These are phyloP conservation scores for Cotesia glomerata DNA, from an alignment of 1,140 invertebrate genomes.

Conservation along the genomic window DNA sequence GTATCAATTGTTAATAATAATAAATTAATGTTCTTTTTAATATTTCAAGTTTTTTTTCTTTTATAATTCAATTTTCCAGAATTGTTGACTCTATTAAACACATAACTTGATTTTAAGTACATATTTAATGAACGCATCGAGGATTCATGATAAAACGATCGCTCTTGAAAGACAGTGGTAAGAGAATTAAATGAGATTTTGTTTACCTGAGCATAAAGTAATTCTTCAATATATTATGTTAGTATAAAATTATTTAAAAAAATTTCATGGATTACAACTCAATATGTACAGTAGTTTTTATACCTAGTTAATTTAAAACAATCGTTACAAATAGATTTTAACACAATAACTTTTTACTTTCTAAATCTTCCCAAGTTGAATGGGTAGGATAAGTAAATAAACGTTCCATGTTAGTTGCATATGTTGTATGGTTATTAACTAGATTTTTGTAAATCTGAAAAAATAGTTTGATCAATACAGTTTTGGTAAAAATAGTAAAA, in stretches of 20 bases:
- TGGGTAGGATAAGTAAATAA: slow-evolving; percentile 57
- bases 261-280: not conserved
- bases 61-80: no score
- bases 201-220: no score
- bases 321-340: not conserved
- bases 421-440: slow-evolving; percentile 58
- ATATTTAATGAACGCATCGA: no score
- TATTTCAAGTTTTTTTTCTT: no score
- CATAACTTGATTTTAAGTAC: no score
- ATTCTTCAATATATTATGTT: no score
- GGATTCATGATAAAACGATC: no score
- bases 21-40: no score
- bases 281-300: not conserved
- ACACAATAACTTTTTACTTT: slow-evolving; percentile 49
- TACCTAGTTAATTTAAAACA: not conserved
- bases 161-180: no score
- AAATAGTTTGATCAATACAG: slow-evolving; percentile 8
- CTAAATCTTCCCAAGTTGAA: slow-evolving; percentile 58
- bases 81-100: not conserved
- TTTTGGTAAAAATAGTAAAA: not conserved
- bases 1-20: no score
- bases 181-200: no score
- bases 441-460: slow-evolving; percentile 57
- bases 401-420: slow-evolving; percentile 60
- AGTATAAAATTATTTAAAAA: not conserved